Base-by-base conservation (phyloP, 2,113 vertebrate species). In the Oreocharis arfaki region DNA sequence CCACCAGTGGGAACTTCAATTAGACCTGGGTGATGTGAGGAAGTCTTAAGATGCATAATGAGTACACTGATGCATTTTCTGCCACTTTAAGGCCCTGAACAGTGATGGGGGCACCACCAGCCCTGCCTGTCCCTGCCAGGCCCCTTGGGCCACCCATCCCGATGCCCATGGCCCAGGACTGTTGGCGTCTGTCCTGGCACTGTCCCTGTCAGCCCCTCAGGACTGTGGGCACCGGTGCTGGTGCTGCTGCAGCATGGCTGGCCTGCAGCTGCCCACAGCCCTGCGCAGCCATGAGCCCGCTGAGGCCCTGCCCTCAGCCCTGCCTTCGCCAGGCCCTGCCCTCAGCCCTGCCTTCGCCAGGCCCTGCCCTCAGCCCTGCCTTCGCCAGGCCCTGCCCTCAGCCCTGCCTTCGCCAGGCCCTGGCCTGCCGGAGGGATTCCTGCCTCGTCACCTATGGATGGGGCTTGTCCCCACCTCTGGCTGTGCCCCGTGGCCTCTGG, bases 201-300 rank as follows among this genome's bases (percentile, higher is more conserved):
- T 64, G 42, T 32, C 44, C 32, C 19, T 24, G 10, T 30, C 26
- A 44, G 10, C 12, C 8, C 16, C 9, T 30, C 18, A 14, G 42
- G 12, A 33, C 13, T 4, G 2, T 47, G 21, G 22, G 19, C 10
- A 3, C 16, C 27, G 39, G 28, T 46, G 28, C 59, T 28, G 59
- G 26, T 27, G 35, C 13, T 12, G 7, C 52, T 0, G 0, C 44
- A 44, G n/a, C 28, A 19, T 24, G 37, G 33, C 19, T 3, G 6
- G 12, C 39, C 52, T 16, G 32, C 53, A 74, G 41, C 42, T 26
- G 42, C 44, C 42, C 37, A 2, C 41, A 71, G 56, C 30, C 37
- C 11, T 10, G 21, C 3, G 11, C 11, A 7, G 35, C 57, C 26
- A 7, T 6, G 6, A 22, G 13, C n/a, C 15, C 0, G 0, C 30